These are phyloP conservation scores for Bradynema listronoti DNA, from an alignment of 1,140 invertebrate genomes.

Conservation along the genomic window DNA sequence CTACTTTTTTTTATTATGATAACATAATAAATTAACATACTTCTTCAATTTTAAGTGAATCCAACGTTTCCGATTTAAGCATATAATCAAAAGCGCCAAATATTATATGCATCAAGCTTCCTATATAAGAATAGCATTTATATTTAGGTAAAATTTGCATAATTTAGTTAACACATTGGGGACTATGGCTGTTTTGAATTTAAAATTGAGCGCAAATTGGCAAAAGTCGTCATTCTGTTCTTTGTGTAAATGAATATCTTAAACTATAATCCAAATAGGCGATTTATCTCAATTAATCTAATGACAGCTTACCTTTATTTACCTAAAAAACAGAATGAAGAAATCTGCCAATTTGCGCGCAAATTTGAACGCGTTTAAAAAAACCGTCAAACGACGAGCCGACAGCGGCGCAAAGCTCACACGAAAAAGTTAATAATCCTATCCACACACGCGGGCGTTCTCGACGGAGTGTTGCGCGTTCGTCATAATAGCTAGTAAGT, in stretches of 20 bases:
- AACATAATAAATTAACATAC: conserved; percentile 18
- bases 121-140: conserved; percentile 21
- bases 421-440: conserved; percentile 44
- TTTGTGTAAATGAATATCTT: too few species aligned
- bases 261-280: neutral
- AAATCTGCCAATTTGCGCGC: too few species aligned
- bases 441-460: conserved; percentile 50
- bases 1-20: neutral
- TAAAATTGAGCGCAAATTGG: neutral
- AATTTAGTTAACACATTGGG: neutral
- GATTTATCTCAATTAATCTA: neutral
- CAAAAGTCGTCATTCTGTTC: too few species aligned
- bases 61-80: conserved; percentile 42
- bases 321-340: too few species aligned
- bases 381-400: conserved; percentile 41
- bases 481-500: conserved; percentile 48
- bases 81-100: conserved; percentile 52
- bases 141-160: neutral
- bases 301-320: too few species aligned
- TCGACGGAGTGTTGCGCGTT: conserved; percentile 40
- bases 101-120: conserved; percentile 40
- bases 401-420: conserved; percentile 46
- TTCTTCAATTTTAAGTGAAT: conserved; percentile 53
- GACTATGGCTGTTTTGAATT: conserved; percentile 2
- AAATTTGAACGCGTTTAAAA: too few species aligned